Base-by-base conservation (phyloP, 37 sponge, comb jelly and placozoan species). In the Geodia barretti region DNA sequence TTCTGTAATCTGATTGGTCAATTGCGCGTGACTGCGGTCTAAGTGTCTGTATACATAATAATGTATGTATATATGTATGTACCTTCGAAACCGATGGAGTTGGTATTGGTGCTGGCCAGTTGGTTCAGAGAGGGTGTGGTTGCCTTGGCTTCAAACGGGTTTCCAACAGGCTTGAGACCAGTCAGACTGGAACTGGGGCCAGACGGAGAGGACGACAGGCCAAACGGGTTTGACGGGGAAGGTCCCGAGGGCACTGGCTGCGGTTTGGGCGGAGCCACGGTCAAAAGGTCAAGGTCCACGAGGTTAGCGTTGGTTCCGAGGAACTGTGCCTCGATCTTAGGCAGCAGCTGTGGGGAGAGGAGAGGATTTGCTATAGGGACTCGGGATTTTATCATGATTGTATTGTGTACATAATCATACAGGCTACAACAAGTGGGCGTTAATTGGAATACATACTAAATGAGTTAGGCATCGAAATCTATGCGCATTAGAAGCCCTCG, bases 291-390 rank as follows among this genome's bases (percentile, higher is more conserved):
- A 31, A 95, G 84, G 76, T 95, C 74, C 7, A 95, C 95, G 2
- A 95, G 92, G 20, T 66, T 59, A 39, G 89, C 86, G 37, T 87
- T 79, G 32, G 69, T 29, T 2, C 95, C 95, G 1, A 95, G 85
- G 74, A 95, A 95, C 62, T 82, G 66, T n/a, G 88, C 89, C 60
- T 95, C 95, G 5, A 95, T 76, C 41, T 62, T 79, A 28, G 60
- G 74, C 17, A 63, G 28, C 25, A 75, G 67, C 83, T 83, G 67
- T 41, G 72, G 30, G 5, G 14, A 17, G 54, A 14, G 14, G 14
- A n/a, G n/a, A 58, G 19, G 11, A 58, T 20, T 58, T 58, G 19
- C 19, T 58, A 58, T 58, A 19, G 19, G 60, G 60, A 4, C n/a
- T n/a, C 8, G 20, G 30, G n/a, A 29, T n/a, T n/a, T n/a, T n/a